Conservation (phyloP, 2,113 vertebrate genomes). For the Tetrax tetrax region DNA sequence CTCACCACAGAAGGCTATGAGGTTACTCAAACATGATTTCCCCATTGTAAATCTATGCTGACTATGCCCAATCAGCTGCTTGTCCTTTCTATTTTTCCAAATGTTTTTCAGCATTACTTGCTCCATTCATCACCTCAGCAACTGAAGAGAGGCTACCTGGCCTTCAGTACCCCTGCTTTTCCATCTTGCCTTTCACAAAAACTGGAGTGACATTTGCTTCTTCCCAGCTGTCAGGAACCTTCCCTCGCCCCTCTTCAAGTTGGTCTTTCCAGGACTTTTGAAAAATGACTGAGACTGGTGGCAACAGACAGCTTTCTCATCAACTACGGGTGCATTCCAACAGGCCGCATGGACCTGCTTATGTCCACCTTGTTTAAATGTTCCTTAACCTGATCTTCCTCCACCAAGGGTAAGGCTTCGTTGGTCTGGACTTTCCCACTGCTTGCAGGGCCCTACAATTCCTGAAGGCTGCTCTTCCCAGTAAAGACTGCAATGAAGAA, state of each 20-base stretch:
- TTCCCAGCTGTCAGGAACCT: neutral
- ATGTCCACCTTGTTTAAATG: neutral
- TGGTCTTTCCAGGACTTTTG: neutral
- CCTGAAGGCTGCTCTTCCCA: too few relatives aligned
- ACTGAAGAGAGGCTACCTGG: neutral
- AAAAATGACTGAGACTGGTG: neutral
- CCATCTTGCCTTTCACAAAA: neutral
- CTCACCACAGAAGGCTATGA: neutral
- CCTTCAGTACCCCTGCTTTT: neutral
- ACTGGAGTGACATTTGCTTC: neutral
- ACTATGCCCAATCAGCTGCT: neutral
- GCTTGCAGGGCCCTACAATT: too few relatives aligned
- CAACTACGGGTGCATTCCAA: neutral
- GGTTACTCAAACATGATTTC: neutral
- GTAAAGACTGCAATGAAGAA: too few relatives aligned
- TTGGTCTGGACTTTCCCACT: too few relatives aligned
- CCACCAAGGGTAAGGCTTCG: too few relatives aligned
- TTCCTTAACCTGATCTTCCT: too few relatives aligned
- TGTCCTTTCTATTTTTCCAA: neutral
- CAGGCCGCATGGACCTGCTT: neutral
- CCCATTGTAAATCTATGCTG: neutral
- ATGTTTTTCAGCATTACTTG: neutral
- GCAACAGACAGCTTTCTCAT: neutral
- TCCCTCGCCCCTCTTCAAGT: neutral
- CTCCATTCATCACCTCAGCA: neutral